Evolutionary conservation across 2,888 invertebrate species (phyloP), one percentile per base, ranked within the genome.

Genomic region (Hirtodrosophila cameraria): DNA sequence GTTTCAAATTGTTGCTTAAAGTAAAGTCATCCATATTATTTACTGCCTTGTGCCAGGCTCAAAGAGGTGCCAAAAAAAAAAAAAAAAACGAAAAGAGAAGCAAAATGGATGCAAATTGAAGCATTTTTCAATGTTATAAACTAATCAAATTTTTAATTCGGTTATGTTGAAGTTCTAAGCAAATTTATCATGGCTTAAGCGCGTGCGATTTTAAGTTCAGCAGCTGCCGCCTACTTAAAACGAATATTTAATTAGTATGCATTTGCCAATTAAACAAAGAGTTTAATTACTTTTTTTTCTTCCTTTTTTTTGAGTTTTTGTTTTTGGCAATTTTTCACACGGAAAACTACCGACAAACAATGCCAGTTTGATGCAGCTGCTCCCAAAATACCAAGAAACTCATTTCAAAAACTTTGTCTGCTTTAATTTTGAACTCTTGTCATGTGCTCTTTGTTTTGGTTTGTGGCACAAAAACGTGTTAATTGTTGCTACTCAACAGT

Each of bases 121-220:
- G 39, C 27, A 41, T 20, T 54, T 57, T 50, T 46, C 31, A 48
- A 12, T 31, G 27, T 33, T 28, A 80, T 77, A 77, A 77, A 62
- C 61, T 72, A 46, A 81, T 78, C 54, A 77, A 63, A 68, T 67
- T 57, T 15, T 72, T 43, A 53, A 72, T 49, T 57, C 45, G 38
- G 35, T 18, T 9, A 45, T 27, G 35, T 49, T 13, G 18, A 16
- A 27, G 13, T 9, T n/a, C 59, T 52, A 59, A 66, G 43, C 38
- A 48, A 48, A 54, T 66, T 53, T 15, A 54, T 31, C 54, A 63
- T 63, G 67, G 52, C 36, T 1, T 16, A n/a, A 25, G 38, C 38
- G 55, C 71, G 58, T 70, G 48, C n/a, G 35, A 31, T 61, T 16
- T 13, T 16, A 23, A 20, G 8, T 46, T 25, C 23, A 45, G n/a